These are phyloP conservation scores for Smittia sp. DNA, from an alignment of 2,888 invertebrate species.

Conservation along the genomic window DNA sequence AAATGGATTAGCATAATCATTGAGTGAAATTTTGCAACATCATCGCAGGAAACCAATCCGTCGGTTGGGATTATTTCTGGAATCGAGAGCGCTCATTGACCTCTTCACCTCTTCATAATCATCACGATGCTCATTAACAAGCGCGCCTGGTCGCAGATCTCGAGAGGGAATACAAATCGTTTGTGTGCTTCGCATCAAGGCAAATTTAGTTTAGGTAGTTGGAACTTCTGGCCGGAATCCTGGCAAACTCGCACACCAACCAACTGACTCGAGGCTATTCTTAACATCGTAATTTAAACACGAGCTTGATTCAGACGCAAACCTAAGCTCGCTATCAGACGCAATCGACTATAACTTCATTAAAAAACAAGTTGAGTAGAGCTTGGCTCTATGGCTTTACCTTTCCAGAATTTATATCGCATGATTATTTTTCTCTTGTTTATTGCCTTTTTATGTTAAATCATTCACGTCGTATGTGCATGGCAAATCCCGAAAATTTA, in stretches of 20 bases:
- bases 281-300: slow-evolving; percentile 2
- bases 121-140: no score
- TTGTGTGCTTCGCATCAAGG: no score
- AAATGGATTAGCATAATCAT: not conserved
- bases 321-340: slow-evolving; percentile 1
- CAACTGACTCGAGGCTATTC: not conserved
- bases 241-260: no score
- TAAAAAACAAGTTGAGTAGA: slow-evolving; percentile 21
- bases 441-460: slow-evolving; percentile 31
- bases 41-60: no score
- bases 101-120: no score
- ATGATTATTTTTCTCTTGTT: slow-evolving; percentile 24
- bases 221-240: no score
- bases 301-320: not conserved
- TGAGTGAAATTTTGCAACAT: no score
- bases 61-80: no score
- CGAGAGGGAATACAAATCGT: no score
- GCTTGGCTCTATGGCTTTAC: slow-evolving; percentile 15
- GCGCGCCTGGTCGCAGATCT: no score
- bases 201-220: no score
- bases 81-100: no score
- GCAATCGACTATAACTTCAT: slow-evolving; percentile 25
- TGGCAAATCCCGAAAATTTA: slow-evolving; percentile 20
- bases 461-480: slow-evolving; percentile 22
- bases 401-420: slow-evolving; percentile 34